These are phyloP conservation scores for Anguilla obscura DNA, from an alignment of 2,797 vertebrate species.

Conservation along the genomic window DNA sequence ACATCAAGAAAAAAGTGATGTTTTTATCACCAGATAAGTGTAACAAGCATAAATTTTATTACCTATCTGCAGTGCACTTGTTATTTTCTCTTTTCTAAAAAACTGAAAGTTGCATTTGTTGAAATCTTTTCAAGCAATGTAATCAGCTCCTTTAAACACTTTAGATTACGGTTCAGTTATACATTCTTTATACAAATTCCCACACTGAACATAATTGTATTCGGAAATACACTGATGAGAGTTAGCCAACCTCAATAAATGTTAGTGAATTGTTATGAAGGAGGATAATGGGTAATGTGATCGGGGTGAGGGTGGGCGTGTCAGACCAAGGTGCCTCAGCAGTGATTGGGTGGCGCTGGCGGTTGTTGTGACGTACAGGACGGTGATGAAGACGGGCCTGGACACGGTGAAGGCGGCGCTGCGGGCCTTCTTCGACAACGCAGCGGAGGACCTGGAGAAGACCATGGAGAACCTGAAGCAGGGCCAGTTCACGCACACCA, in stretches of 20 bases:
- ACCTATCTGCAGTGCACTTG: neutral
- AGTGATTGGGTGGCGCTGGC: neutral
- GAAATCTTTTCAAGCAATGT: neutral
- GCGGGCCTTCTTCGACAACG: slow-evolving; percentile 83
- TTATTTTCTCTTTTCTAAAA: neutral
- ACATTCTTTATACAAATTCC: neutral
- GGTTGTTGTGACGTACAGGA: slow-evolving; percentile 66
- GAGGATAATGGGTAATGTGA: neutral
- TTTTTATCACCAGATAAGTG: neutral
- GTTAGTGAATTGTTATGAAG: neutral
- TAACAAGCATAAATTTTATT: neutral
- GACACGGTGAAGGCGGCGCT: slow-evolving; percentile 87
- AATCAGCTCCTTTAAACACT: neutral
- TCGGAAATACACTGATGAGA: neutral
- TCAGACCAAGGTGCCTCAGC: neutral
- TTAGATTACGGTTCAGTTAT: neutral
- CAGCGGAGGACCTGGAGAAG: slow-evolving; percentile 89
- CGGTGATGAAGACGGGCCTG: slow-evolving; percentile 94
- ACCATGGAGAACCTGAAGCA: slow-evolving; percentile 91
- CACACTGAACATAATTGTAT: neutral
- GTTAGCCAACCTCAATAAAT: neutral
- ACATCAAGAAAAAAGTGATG: neutral
- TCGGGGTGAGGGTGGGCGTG: neutral
- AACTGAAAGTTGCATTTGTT: neutral
- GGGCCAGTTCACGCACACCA: slow-evolving; percentile 91